Conservation (phyloP, 2,113 vertebrate genomes). For the Coreoperca whiteheadi region DNA sequence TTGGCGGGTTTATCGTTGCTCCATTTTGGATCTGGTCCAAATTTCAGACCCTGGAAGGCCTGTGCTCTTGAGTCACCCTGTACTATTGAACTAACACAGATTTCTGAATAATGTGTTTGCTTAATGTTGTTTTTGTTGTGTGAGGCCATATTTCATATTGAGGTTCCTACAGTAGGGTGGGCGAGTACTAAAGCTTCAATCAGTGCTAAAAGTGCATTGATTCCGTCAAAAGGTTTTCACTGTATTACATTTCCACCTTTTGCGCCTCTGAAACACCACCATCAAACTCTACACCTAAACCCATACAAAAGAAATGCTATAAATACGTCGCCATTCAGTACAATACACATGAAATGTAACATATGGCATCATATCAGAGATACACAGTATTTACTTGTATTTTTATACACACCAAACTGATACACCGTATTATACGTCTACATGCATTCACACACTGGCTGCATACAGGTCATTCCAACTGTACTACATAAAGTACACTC, state of each 20-base stretch:
- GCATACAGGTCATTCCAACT: background rate
- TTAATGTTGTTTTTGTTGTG: too few species aligned
- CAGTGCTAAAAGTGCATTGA: background rate
- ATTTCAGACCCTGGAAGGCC: background rate
- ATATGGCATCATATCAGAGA: background rate
- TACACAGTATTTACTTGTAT: background rate
- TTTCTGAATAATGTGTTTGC: background rate
- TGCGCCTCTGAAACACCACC: background rate
- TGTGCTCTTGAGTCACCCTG: background rate
- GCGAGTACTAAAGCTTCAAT: background rate
- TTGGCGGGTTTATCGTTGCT: background rate
- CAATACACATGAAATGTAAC: background rate
- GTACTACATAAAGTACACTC: conserved; percentile 42
- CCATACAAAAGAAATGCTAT: background rate
- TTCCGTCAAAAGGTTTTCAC: background rate
- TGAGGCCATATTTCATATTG: too few species aligned
- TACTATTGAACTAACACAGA: too few species aligned
- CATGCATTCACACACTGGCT: background rate
- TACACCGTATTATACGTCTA: background rate
- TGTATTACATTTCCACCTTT: background rate
- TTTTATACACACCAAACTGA: conserved; percentile 6
- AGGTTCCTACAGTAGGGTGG: too few species aligned
- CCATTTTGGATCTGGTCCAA: background rate
- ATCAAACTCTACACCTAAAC: too few species aligned
- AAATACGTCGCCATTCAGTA: background rate